Evolutionary conservation across 2,113 vertebrate species (phyloP).

Genomic region (Condylura cristata): DNA sequence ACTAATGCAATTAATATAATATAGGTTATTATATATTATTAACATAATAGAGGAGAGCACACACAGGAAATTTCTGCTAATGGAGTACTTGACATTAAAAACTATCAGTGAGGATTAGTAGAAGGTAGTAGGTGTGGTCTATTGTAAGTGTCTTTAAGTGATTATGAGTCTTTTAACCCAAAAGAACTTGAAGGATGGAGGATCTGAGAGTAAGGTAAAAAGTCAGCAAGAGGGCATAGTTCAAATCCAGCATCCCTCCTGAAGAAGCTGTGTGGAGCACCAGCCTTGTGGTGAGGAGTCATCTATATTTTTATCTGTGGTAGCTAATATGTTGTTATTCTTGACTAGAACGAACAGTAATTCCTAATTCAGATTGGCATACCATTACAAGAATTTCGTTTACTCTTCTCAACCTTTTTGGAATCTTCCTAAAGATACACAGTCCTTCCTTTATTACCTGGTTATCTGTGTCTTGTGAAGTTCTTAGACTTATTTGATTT

Average conservation of each 20-base stretch:
- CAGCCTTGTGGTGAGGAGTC: not conserved
- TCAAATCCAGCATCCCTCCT: not conserved
- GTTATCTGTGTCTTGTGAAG: not conserved
- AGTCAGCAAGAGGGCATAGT: not conserved
- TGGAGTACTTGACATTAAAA: not conserved
- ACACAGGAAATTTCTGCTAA: not conserved
- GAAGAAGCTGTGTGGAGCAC: not conserved
- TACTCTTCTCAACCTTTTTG: not conserved
- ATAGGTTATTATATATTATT: too few relatives aligned
- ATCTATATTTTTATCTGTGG: not conserved
- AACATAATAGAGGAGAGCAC: not conserved
- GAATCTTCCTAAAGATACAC: not conserved
- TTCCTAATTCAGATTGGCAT: not conserved
- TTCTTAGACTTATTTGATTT: too few relatives aligned
- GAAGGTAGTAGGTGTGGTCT: not conserved
- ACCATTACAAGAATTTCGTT: not conserved
- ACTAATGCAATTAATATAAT: not conserved
- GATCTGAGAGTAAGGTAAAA: constrained; percentile 1
- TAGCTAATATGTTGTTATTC: not conserved
- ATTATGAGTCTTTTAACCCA: not conserved
- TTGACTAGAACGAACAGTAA: not conserved
- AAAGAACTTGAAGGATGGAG: not conserved
- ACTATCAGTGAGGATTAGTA: not conserved
- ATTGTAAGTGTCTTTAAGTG: not conserved
- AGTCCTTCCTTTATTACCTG: not conserved